phyloP scores from a whole-genome alignment of 1,140 invertebrate species.

The Scaptomyza graminum region DNA sequence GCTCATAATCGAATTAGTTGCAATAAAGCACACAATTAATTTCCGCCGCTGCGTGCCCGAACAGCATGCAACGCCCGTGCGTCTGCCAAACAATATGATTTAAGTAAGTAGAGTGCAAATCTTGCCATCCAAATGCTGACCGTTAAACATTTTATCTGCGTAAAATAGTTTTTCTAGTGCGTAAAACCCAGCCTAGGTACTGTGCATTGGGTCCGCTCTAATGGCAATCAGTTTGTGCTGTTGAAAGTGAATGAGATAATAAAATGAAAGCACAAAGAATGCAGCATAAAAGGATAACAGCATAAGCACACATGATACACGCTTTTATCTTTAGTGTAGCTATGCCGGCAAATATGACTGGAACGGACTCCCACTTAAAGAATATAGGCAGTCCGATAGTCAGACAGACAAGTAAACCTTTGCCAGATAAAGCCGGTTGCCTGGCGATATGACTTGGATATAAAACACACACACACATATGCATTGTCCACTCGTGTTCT shows the following conservation, averaged over 20 bases:
- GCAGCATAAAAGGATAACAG: slow-evolving; percentile 57
- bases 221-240: slow-evolving; percentile 40
- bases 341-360: slow-evolving; percentile 31
- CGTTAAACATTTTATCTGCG: slow-evolving; percentile 12
- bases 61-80: slow-evolving; percentile 25
- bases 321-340: slow-evolving; percentile 51
- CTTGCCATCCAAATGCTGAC: not conserved
- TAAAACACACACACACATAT: slow-evolving; percentile 25
- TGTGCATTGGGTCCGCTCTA: slow-evolving; percentile 22
- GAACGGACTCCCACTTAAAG: slow-evolving; percentile 1
- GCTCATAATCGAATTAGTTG: slow-evolving; percentile 76
- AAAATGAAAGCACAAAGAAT: slow-evolving; percentile 53
- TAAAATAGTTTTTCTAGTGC: slow-evolving; percentile 41
- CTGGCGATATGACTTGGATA: slow-evolving; percentile 35
- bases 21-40: slow-evolving; percentile 78
- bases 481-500: slow-evolving; percentile 30
- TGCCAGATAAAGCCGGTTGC: slow-evolving; percentile 58
- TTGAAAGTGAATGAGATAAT: slow-evolving; percentile 42
- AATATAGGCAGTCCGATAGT: slow-evolving; percentile 14
- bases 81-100: slow-evolving; percentile 20
- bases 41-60: slow-evolving; percentile 56
- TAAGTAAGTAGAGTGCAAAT: slow-evolving; percentile 18
- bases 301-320: slow-evolving; percentile 40
- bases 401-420: slow-evolving; percentile 14
- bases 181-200: slow-evolving; percentile 35